A percentile compares a stretch with the other conserved stretches of the same genome.
Conservation (phyloP, 2,113 vertebrate genomes). For the Apeltes quadracus region DNA sequence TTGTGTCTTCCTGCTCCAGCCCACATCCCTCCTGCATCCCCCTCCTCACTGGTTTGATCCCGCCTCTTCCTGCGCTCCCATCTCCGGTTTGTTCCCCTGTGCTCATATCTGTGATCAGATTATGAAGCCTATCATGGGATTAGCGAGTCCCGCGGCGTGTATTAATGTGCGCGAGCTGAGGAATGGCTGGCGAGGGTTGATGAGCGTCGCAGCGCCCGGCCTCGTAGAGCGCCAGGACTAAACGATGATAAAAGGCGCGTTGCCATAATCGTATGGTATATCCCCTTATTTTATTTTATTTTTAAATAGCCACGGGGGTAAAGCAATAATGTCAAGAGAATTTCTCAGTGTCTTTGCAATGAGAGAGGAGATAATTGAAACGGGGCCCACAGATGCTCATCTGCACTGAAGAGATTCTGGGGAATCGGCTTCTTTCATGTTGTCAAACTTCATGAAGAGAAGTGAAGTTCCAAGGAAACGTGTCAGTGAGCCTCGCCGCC, state of each 20-base stretch:
- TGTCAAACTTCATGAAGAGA: constrained; percentile 15
- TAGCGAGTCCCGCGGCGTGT: constrained; percentile 55
- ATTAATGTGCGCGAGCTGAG: constrained; percentile 51
- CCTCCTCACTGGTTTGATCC: constrained; percentile 37
- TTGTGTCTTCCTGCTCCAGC: constrained; percentile 16
- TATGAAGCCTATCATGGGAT: constrained; percentile 67
- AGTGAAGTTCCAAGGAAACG: constrained; percentile 9
- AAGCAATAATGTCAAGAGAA: constrained; percentile 36
- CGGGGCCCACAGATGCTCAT: constrained; percentile 29
- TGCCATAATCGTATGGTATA: constrained; percentile 25
- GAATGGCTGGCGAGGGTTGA: constrained; percentile 40
- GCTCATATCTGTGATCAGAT: constrained; percentile 74
- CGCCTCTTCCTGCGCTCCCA: not conserved
- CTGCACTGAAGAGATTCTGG: constrained; percentile 11
- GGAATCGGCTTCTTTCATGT: constrained; percentile 42
- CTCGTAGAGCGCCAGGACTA: constrained; percentile 33
- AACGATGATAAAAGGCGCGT: constrained; percentile 69
- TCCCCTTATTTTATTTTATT: constrained; percentile 30
- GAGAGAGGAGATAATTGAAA: constrained; percentile 24
- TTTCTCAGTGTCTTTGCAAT: constrained; percentile 27
- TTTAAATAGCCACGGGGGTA: constrained; percentile 52
- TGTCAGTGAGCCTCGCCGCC: not conserved
- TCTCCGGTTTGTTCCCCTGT: constrained; percentile 20
- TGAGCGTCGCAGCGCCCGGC: constrained; percentile 49
- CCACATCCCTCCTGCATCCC: constrained; percentile 19